phyloP scores from a whole-genome alignment of 2,113 vertebrate genomes.

The Ptychochromis oligacanthus region DNA sequence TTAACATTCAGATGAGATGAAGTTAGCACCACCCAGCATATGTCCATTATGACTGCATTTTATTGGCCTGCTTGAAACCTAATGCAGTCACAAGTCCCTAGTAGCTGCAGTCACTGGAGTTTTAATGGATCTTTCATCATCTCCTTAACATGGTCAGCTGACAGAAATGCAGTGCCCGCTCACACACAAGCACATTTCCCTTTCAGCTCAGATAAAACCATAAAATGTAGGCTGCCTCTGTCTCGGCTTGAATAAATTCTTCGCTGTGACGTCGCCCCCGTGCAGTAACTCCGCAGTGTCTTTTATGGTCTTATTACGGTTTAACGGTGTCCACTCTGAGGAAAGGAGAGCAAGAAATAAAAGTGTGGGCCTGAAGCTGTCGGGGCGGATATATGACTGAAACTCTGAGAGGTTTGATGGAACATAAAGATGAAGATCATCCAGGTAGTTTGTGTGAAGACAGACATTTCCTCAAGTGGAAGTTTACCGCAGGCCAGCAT shows the following conservation, averaged over 20 bases:
- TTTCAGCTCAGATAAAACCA: constrained; percentile 58
- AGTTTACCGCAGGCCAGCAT: background rate
- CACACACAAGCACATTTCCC: constrained; percentile 32
- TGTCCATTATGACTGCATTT: background rate
- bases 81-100: background rate
- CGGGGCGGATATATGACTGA: constrained; percentile 2
- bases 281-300: constrained; percentile 52
- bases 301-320: constrained; percentile 68
- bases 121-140: constrained; percentile 71
- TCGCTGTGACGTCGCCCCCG: constrained; percentile 11
- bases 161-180: constrained; percentile 67
- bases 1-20: background rate
- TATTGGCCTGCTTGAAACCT: background rate
- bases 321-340: constrained; percentile 61
- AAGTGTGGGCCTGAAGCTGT: constrained; percentile 21
- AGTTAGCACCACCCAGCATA: background rate
- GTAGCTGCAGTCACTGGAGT: constrained; percentile 10
- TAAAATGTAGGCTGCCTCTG: constrained; percentile 55
- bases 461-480: constrained; percentile 6
- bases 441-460: constrained; percentile 2
- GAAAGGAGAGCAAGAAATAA: constrained; percentile 43
- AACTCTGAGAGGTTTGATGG: constrained; percentile 4
- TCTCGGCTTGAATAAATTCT: constrained; percentile 64
- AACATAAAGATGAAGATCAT: constrained; percentile 52
- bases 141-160: constrained; percentile 64